Base-by-base conservation (phyloP, 2,797 vertebrate genomes). In the Gorsachius magnificus region DNA sequence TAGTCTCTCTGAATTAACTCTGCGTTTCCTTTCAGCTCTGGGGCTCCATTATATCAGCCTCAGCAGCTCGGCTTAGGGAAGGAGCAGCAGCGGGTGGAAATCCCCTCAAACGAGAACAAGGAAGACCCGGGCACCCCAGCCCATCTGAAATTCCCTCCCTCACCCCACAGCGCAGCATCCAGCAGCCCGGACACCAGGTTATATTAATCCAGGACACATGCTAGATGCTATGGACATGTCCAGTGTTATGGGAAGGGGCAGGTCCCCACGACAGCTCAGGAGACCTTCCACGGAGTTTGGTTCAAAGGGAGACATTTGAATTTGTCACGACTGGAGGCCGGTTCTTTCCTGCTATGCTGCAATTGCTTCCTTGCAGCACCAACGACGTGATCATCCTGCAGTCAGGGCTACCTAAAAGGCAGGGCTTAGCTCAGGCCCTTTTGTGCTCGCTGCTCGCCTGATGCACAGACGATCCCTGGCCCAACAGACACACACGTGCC, bases 1-100 rank as follows among this genome's bases (percentile, higher is more conserved):
- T 16, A 87, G 91, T 66, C 81, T 50, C 76, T 70, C 74, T 48
- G 95, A 90, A 94, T 96, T 43, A 92, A 91, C 89, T 78, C 88
- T 16, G 43, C 54, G 1, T 53, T 96, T 87, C 94, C 93, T 85
- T 84, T 38, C 45, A 96, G 93, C 86, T 51, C 70, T 6, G 74
- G 43, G 85, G 80, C 70, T 94, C 93, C 76, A 1, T 80, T 69
- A 69, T 69, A 57, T 46, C 5, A 5, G 63, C 33, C 51, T 79
- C 21, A 0, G 84, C 79, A 65, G 89, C 87, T 85, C 18, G 2
- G 87, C 80, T 72, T 4, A 38, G 54, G 92, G 68, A 20, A 22
- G 3, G 77, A 82, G 90, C 91, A 72, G 87, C 89, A 63, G 51
- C 0, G 10, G 53, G 74, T 80, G 83, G 90, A 80, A 91, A 87